These are phyloP conservation scores for Hyposoter dolosus DNA, from an alignment of 2,888 invertebrate species.

Conservation along the genomic window DNA sequence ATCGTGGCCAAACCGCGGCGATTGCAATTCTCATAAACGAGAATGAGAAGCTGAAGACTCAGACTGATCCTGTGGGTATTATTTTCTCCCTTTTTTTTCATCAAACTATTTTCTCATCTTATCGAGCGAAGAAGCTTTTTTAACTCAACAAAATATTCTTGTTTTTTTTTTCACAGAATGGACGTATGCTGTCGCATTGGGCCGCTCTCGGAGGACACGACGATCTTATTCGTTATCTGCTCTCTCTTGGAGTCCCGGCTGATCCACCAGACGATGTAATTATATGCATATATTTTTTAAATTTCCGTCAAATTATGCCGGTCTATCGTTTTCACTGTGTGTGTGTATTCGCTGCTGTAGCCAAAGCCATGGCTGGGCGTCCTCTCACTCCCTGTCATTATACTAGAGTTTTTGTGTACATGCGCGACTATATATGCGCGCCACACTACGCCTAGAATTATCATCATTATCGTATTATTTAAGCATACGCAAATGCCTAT, in stretches of 20 bases:
- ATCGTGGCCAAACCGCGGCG: slow-evolving; percentile 90
- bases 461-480: slow-evolving; percentile 29
- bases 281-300: slow-evolving; percentile 49
- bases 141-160: neutral
- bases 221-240: slow-evolving; percentile 89
- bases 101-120: neutral
- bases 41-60: slow-evolving; percentile 85
- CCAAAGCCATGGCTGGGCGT: slow-evolving; percentile 29
- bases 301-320: slow-evolving; percentile 39
- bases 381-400: slow-evolving; percentile 50
- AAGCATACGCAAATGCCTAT: slow-evolving; percentile 26
- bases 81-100: neutral
- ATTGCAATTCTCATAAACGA: slow-evolving; percentile 88
- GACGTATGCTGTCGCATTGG: slow-evolving; percentile 92
- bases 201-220: slow-evolving; percentile 92
- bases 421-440: slow-evolving; percentile 49
- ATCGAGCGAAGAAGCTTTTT: neutral
- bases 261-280: slow-evolving; percentile 91
- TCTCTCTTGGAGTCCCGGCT: slow-evolving; percentile 88
- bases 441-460: slow-evolving; percentile 13
- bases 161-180: slow-evolving; percentile 86
- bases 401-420: slow-evolving; percentile 42
- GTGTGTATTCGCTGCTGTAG: slow-evolving; percentile 35
- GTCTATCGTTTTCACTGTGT: slow-evolving; percentile 21
- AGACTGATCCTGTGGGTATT: slow-evolving; percentile 86